Evolutionary conservation across 2,113 vertebrate genomes (phyloP), one percentile per base, ranked within the genome.

Genomic region (Stigmatopora nigra): DNA sequence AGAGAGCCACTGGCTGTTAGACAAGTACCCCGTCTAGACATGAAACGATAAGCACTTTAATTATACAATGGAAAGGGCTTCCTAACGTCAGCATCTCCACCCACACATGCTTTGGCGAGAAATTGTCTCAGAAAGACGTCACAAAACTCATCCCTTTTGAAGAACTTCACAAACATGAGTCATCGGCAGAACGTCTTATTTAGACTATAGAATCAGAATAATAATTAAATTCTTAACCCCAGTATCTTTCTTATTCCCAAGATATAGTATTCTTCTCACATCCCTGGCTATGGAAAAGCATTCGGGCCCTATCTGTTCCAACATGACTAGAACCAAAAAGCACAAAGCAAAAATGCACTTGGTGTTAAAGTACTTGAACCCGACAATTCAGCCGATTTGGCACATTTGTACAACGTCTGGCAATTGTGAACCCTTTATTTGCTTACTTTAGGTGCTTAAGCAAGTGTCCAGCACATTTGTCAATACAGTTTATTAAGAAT

Each of bases 1-100:
- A 36, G 70, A 61, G 64, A 58, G 52, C 72, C 64, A 67, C 57
- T 44, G 67, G 77, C 78, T 73, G 67, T 71, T 63, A 75, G 76
- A 77, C 70, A 69, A 57, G 67, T 69, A 65, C 74, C 81, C 82
- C 83, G 81, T 83, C 84, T 82, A 72, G 71, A 61, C 41, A 55
- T 49, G 45, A 44, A 56, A 67, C 60, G 65, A 72, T 67, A 66
- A 78, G 73, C 0, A 7, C 61, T 51, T 65, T 80, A 75, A 84
- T 82, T 75, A 31, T 31, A 71, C 78, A 70, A 69, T 4, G 8
- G 61, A 73, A 45, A 69, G 65, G 76, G 71, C 63, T 68, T 62
- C 74, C 61, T 72, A 19, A 67, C 70, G 63, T 62, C 77, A 49
- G 22, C 67, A 48, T 76, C 51, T 69, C 62, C 63, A 58, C 63